Conservation (phyloP, 2,113 vertebrate genomes). For the Scomber japonicus region DNA sequence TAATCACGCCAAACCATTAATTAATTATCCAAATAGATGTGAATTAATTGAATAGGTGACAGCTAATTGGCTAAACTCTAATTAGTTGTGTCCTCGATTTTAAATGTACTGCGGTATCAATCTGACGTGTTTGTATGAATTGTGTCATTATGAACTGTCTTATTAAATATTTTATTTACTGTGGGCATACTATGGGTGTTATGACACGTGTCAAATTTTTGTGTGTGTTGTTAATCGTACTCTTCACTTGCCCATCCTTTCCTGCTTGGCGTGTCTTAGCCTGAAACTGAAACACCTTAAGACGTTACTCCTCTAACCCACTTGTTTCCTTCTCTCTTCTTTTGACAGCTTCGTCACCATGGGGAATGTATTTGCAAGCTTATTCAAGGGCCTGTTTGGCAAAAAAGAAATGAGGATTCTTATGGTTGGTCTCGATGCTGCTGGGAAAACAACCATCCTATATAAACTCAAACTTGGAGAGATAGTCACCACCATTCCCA, state of each 20-base stretch:
- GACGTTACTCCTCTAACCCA: background rate
- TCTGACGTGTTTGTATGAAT: background rate
- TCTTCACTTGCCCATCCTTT: background rate
- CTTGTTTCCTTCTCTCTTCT: background rate
- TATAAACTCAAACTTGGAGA: constrained; percentile 92
- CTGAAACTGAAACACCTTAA: constrained; percentile 10
- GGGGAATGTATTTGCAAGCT: constrained; percentile 87
- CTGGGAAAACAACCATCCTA: constrained; percentile 92
- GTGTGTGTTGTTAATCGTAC: background rate
- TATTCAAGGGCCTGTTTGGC: constrained; percentile 89
- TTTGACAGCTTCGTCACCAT: constrained; percentile 80
- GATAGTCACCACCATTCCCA: constrained; percentile 91
- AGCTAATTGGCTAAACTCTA: background rate
- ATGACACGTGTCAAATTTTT: no score
- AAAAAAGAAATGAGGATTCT: constrained; percentile 93
- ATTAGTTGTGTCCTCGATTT: background rate
- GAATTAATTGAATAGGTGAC: no score
- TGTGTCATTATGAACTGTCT: background rate
- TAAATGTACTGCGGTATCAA: background rate
- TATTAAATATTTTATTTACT: background rate
- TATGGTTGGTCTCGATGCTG: constrained; percentile 91
- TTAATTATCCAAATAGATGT: no score
- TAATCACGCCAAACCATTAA: no score
- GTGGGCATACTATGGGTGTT: background rate
- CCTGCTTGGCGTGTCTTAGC: background rate